Evolutionary conservation across 2,113 vertebrate genomes (phyloP), one percentile per base, ranked within the genome.

Genomic region (Vulpes lagopus): DNA sequence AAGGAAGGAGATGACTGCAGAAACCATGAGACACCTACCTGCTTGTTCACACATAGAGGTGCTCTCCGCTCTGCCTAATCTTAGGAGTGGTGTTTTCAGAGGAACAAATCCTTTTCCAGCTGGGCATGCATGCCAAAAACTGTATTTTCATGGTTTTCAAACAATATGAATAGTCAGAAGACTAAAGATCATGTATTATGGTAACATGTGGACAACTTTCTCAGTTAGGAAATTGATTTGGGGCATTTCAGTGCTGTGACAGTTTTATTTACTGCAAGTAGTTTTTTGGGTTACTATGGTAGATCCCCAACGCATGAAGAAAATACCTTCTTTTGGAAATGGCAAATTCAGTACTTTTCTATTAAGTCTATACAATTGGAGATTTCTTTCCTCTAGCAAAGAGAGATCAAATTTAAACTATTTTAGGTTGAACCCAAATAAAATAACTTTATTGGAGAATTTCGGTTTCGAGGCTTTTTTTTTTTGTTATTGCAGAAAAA

Each of bases 351-450:
- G 5, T 76, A 59, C 95, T 95, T 97, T 97, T 83, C 73, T 89
- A 73, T 81, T 74, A 71, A 85, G 27, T 89, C 85, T 89, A 55
- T 93, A 27, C 62, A 74, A 85, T 43, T 65, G 81, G 88, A 83
- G 67, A 93, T 86, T 91, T 84, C 93, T n/a, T 59, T 96, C 95
- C 92, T 96, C 93, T 92, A 59, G 79, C 83, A 73, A 80, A 96
- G 69, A 89, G 89, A 88, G 60, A 64, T 57, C 65, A 79, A 81
- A 60, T 83, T 92, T 71, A 88, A 95, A 89, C 83, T 95, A 98
- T 97, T 97, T 97, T 97, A 97, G 92, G 85, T 94, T 96, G 79
- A 95, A 94, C 87, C 79, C 69, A 91, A 98, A 98, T 98, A 98
- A 98, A 98, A 97, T 22, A 96, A 96, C 65, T 97, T 95, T 93